phyloP scores from a whole-genome alignment of 2,797 vertebrate species.

The Sparidentex hasta region DNA sequence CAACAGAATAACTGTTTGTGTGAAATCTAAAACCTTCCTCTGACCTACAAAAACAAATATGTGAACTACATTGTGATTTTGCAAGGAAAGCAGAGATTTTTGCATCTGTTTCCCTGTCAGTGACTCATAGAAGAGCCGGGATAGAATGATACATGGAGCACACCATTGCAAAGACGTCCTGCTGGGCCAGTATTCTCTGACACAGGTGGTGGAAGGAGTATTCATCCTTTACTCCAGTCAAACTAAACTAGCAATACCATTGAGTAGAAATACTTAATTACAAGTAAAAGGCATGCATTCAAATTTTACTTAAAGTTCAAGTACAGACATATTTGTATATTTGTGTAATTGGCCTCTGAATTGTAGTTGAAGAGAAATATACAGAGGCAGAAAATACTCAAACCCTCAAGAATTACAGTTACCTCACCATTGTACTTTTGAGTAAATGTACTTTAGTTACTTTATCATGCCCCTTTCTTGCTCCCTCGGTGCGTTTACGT shows the following conservation, averaged over 20 bases:
- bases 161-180: background rate
- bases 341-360: background rate
- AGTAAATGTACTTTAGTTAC: background rate
- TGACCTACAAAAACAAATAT: constrained; percentile 13
- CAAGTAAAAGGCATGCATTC: too few species aligned
- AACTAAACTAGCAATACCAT: too few species aligned
- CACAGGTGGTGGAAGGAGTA: background rate
- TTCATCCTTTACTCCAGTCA: too few species aligned
- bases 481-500: background rate
- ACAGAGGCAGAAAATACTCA: background rate
- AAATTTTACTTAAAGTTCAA: too few species aligned
- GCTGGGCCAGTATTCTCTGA: background rate
- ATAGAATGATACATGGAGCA: background rate
- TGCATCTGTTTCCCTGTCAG: background rate
- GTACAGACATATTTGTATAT: too few species aligned
- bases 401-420: background rate
- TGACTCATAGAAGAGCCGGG: background rate
- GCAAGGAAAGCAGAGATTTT: background rate
- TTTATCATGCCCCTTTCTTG: background rate
- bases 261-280: too few species aligned
- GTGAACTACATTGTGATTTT: background rate
- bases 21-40: constrained; percentile 14
- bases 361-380: background rate
- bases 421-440: background rate
- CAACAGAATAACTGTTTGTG: constrained; percentile 6